Evolutionary conservation across 2,113 vertebrate genomes (phyloP), one percentile per base, ranked within the genome.

Genomic region (Sinocyclocheilus anshuiensis): DNA sequence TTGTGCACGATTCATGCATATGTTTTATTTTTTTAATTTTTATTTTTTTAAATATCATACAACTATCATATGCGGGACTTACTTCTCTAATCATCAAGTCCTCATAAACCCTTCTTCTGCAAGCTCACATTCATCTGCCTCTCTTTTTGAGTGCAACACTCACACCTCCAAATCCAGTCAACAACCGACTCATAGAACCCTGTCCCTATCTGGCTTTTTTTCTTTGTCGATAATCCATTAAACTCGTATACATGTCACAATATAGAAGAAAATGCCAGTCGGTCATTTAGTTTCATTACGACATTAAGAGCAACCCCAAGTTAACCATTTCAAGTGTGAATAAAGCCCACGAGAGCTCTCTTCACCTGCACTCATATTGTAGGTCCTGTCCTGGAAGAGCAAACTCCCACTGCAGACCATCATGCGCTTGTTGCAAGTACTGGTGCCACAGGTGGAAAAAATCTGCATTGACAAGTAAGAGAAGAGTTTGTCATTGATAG

Each of bases 371-470:
- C 39, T 75, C 22, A 4, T 0, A 72, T 36, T 72, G 0, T 87
- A 99, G 98, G 95, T 97, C 10, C 92, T 97, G 24, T 98, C 98
- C 85, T 99, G 98, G 98, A 99, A 99, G 92, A 95, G 96, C 2
- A 99, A 99, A 89, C 94, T 99, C 77, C 98, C 98, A 0, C 92
- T 99, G 87, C 98, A 99, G 93, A 99, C 98, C 78, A 99, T 99
- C 92, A 99, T 99, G 98, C 89, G 98, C 16, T 94, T 99, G 63
- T 92, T 99, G 18, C 98, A 99, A 92, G 98, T 99, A 76, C 93
- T 99, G 84, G 98, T 99, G 2, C 98, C 98, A 24, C 98, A 99
- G 90, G 98, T 99, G 93, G 98, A 99, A 92, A 99, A 99, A 94
- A 99, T 99, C 94, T 99, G 98, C 93, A 99, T 99, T 2, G 98